A percentile compares a stretch with the other conserved stretches of the same genome.
Evolutionary conservation across 1,140 invertebrate genomes (phyloP).

Genomic region (Cecropterus lyciades): DNA sequence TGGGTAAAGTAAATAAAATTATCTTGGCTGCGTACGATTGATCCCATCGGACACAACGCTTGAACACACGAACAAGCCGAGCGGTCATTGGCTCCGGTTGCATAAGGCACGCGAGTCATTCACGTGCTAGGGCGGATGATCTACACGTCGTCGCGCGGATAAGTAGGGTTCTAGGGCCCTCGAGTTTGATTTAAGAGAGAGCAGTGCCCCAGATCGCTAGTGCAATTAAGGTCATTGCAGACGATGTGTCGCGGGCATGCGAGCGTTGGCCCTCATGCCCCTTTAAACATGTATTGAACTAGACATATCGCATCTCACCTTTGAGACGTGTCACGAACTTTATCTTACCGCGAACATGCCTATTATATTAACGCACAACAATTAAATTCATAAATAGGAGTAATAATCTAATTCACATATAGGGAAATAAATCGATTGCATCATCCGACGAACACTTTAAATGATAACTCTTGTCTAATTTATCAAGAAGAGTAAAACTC

Average conservation of each 20-base stretch:
- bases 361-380: not conserved
- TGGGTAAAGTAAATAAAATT: constrained; percentile 45
- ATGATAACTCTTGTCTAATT: too few species aligned
- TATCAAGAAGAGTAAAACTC: too few species aligned
- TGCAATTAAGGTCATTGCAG: constrained; percentile 77
- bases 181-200: constrained; percentile 82
- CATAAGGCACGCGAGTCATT: constrained; percentile 62
- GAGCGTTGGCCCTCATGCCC: constrained; percentile 55
- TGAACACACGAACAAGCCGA: constrained; percentile 26
- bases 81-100: constrained; percentile 72
- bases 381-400: too few species aligned
- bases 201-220: constrained; percentile 70
- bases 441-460: too few species aligned
- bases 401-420: too few species aligned
- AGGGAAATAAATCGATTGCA: too few species aligned
- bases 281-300: constrained; percentile 34
- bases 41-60: constrained; percentile 55
- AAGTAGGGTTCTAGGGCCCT: constrained; percentile 78
- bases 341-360: not conserved
- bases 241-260: constrained; percentile 57
- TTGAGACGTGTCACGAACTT: constrained; percentile 9
- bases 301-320: constrained; percentile 24
- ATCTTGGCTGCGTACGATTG: constrained; percentile 45
- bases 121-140: constrained; percentile 66
- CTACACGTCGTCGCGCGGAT: constrained; percentile 47